These are phyloP conservation scores for Cetoscarus ocellatus DNA, from an alignment of 2,797 vertebrate genomes.

Conservation along the genomic window DNA sequence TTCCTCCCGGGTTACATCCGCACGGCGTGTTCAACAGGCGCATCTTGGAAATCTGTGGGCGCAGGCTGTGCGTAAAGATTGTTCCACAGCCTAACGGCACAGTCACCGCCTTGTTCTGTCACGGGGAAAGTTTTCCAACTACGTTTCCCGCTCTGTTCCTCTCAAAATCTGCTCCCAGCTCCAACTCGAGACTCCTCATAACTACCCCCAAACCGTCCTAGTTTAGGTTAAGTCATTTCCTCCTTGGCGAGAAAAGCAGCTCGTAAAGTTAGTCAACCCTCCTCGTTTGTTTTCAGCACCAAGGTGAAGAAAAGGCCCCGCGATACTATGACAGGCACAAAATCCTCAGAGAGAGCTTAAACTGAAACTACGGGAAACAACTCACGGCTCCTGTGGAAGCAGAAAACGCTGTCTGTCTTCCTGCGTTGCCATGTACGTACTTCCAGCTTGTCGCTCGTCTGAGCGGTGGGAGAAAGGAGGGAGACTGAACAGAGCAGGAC, in stretches of 20 bases:
- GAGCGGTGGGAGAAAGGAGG: constrained; percentile 22
- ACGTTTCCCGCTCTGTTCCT: constrained; percentile 44
- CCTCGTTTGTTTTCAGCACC: constrained; percentile 11
- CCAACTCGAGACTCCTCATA: constrained; percentile 50
- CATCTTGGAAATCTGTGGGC: constrained; percentile 67
- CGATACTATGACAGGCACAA: not conserved
- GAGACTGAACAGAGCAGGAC: constrained; percentile 45
- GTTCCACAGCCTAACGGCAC: constrained; percentile 18
- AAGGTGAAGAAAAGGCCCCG: not conserved
- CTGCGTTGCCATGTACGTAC: constrained; percentile 10
- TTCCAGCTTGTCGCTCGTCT: constrained; percentile 23
- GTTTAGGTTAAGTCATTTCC: constrained; percentile 43
- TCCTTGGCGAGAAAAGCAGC: constrained; percentile 25
- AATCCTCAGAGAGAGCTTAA: not conserved
- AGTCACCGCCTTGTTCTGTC: constrained; percentile 31
- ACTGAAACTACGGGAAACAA: not conserved
- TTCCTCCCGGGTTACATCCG: constrained; percentile 40
- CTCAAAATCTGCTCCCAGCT: constrained; percentile 38
- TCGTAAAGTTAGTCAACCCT: constrained; percentile 50
- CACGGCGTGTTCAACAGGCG: constrained; percentile 50
- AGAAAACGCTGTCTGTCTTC: constrained; percentile 27
- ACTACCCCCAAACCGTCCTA: constrained; percentile 65
- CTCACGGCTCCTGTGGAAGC: constrained; percentile 8
- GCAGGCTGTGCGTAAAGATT: constrained; percentile 38
- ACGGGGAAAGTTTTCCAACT: constrained; percentile 59